A percentile compares a stretch with the other conserved stretches of the same genome.
phyloP scores from a whole-genome alignment of 2,888 invertebrate genomes.

The Oligia latruncula region DNA sequence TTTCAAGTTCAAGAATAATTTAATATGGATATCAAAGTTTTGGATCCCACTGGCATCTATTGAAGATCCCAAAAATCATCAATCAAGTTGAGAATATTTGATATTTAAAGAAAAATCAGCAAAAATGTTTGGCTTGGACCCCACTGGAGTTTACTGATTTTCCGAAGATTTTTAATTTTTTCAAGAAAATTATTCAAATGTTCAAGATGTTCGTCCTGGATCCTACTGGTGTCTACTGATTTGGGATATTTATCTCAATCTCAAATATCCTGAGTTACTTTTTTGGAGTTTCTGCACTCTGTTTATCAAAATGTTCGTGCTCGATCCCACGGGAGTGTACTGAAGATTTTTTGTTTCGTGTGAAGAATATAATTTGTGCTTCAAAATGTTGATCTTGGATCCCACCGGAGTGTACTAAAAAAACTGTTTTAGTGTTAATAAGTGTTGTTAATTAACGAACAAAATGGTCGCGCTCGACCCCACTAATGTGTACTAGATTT shows the following conservation, averaged over 20 bases:
- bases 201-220: slow-evolving; percentile 84
- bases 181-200: slow-evolving; percentile 56
- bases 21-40: slow-evolving; percentile 85
- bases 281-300: slow-evolving; percentile 56
- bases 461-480: slow-evolving; percentile 76
- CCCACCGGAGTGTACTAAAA: slow-evolving; percentile 78
- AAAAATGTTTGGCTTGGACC: slow-evolving; percentile 83
- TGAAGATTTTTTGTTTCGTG: slow-evolving; percentile 73
- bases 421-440: slow-evolving; percentile 73
- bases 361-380: slow-evolving; percentile 69
- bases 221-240: slow-evolving; percentile 83
- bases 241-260: slow-evolving; percentile 56
- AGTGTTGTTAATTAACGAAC: slow-evolving; percentile 63
- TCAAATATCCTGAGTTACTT: slow-evolving; percentile 40
- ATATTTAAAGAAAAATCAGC: slow-evolving; percentile 55
- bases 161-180: slow-evolving; percentile 57
- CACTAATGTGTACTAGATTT: slow-evolving; percentile 79
- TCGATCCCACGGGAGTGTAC: slow-evolving; percentile 87
- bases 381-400: slow-evolving; percentile 78
- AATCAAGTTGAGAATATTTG: slow-evolving; percentile 55
- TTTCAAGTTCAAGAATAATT: slow-evolving; percentile 77
- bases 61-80: slow-evolving; percentile 69
- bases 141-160: slow-evolving; percentile 84
- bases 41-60: slow-evolving; percentile 89
- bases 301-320: slow-evolving; percentile 80